phyloP scores from a whole-genome alignment of 2,888 invertebrate species.

The Clitarchus hookeri region DNA sequence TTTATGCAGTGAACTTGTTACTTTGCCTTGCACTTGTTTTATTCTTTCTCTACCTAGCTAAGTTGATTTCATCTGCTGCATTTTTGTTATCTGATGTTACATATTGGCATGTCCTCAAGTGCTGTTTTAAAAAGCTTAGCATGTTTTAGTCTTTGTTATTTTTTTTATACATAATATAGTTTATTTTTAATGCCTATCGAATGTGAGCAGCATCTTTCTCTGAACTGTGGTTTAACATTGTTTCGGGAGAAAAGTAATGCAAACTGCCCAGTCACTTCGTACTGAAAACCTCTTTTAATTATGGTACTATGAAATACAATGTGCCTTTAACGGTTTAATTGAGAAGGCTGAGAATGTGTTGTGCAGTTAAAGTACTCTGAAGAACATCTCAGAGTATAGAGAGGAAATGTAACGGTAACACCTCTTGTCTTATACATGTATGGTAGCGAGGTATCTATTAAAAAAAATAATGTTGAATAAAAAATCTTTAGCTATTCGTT shows the following conservation, averaged over 20 bases:
- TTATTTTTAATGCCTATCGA: not conserved
- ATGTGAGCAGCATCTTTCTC: not conserved
- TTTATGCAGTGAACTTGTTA: not conserved
- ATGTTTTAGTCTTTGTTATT: not conserved
- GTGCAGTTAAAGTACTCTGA: no score
- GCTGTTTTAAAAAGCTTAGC: not conserved
- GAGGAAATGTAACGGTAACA: no score
- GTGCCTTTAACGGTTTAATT: no score
- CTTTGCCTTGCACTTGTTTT: not conserved
- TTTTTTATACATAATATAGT: not conserved
- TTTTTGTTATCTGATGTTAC: not conserved
- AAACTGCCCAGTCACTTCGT: not conserved
- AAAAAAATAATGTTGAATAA: no score
- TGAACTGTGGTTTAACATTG: not conserved
- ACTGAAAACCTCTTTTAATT: not conserved
- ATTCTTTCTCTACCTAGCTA: not conserved
- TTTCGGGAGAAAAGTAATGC: conserved; percentile 23
- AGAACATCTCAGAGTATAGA: no score
- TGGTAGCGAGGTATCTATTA: no score
- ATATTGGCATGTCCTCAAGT: not conserved
- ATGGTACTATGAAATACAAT: not conserved
- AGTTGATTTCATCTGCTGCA: not conserved
- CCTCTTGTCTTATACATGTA: no score
- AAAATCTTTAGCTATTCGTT: no score
- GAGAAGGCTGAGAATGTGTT: no score